phyloP scores from a whole-genome alignment of 2,113 vertebrate genomes.

The Amia ocellicauda region DNA sequence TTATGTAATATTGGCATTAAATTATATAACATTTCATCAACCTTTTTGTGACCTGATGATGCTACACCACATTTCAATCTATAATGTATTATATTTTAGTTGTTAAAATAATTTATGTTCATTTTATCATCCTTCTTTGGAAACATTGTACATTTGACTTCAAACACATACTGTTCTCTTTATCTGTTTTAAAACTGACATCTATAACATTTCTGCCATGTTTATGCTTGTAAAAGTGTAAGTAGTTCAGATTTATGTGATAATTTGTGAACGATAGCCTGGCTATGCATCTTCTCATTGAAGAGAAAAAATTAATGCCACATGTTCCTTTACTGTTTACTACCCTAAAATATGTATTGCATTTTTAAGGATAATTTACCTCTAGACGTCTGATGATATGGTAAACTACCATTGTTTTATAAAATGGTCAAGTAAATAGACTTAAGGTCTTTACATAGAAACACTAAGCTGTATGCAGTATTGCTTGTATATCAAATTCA shows the following conservation, averaged over 20 bases:
- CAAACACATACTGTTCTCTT: neutral
- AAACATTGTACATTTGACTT: neutral
- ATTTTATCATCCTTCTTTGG: neutral
- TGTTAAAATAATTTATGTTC: too few species aligned
- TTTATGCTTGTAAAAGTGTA: neutral
- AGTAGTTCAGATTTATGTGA: neutral
- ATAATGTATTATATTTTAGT: too few species aligned
- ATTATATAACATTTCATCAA: too few species aligned
- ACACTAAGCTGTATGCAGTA: too few species aligned
- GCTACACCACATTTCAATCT: too few species aligned
- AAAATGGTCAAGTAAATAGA: too few species aligned
- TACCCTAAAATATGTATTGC: neutral
- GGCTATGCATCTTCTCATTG: neutral
- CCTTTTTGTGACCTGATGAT: too few species aligned
- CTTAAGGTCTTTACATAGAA: too few species aligned
- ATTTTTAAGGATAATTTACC: neutral
- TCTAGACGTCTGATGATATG: too few species aligned
- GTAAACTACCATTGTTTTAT: too few species aligned
- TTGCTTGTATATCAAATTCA: too few species aligned
- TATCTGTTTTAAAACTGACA: neutral
- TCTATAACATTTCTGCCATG: neutral
- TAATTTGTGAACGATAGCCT: neutral
- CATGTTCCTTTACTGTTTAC: neutral
- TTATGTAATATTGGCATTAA: too few species aligned
- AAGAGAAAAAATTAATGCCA: constrained; percentile 1